A percentile compares a stretch with the other conserved stretches of the same genome.
Conservation (phyloP, 2,797 vertebrate genomes). For the Urophycis tenuis region DNA sequence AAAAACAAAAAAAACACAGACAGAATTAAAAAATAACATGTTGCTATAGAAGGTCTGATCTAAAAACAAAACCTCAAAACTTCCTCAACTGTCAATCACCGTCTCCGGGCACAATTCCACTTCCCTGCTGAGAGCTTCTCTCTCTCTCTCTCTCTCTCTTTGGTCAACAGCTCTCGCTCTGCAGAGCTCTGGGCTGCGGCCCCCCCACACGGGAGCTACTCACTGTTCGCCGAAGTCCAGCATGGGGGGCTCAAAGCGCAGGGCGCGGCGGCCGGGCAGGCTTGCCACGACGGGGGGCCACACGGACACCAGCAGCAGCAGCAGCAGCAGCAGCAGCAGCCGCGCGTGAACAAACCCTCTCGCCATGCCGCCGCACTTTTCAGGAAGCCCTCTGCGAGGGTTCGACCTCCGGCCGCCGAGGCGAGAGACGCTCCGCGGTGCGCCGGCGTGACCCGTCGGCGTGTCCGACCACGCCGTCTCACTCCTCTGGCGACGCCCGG, state of each 20-base stretch:
- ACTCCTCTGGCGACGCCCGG: not conserved
- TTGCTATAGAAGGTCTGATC: not conserved
- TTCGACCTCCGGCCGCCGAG: no score
- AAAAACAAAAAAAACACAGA: not conserved
- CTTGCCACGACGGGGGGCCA: no score
- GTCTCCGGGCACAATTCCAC: not conserved
- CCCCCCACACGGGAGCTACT: conserved; percentile 59
- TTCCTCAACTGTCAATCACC: not conserved
- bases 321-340: conserved; percentile 30
- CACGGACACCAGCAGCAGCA: conserved; percentile 64
- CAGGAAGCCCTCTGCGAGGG: not conserved
- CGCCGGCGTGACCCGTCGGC: not conserved
- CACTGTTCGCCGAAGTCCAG: conserved; percentile 99
- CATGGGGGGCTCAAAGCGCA: conserved; percentile 98
- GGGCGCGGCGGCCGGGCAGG: conserved; percentile 90
- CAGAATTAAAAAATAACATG: not conserved
- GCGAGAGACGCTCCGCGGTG: no score
- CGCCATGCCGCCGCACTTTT: not conserved
- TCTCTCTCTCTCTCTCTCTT: not conserved
- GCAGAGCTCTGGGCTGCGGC: not conserved
- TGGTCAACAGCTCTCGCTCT: not conserved
- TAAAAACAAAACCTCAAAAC: not conserved
- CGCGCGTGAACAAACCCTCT: not conserved
- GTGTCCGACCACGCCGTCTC: not conserved
- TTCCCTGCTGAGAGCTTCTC: not conserved